Evolutionary conservation across 2,113 vertebrate genomes (phyloP).

Genomic region (Mastomys natalensis): DNA sequence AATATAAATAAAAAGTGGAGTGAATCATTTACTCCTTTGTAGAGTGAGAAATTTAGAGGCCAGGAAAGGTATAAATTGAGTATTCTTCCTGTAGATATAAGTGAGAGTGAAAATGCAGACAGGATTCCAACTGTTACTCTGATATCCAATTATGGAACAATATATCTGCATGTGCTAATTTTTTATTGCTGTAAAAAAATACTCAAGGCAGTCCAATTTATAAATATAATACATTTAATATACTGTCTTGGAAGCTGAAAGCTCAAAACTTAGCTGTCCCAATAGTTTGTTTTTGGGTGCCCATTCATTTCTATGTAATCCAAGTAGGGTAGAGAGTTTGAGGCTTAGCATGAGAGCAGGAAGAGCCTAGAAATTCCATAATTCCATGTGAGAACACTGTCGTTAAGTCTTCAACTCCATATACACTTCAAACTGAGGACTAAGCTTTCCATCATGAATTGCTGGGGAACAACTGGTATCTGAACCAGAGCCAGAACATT

Average conservation of each 20-base stretch:
- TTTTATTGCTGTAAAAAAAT: no score
- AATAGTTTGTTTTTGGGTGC: not conserved
- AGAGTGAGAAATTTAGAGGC: not conserved
- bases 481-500: not conserved
- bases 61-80: not conserved
- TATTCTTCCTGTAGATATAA: not conserved
- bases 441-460: no score
- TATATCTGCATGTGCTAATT: not conserved
- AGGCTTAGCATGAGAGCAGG: not conserved
- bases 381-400: no score
- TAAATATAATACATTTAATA: not conserved
- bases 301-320: not conserved
- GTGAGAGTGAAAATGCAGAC: not conserved
- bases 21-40: not conserved
- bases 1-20: not conserved
- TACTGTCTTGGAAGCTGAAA: not conserved
- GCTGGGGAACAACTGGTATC: not conserved
- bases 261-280: accelerated
- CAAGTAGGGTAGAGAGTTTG: not conserved
- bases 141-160: not conserved
- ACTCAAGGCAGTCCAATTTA: not conserved
- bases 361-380: not conserved
- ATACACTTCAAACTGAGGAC: not conserved
- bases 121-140: not conserved
- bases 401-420: not conserved